Base-by-base conservation (phyloP, 2,888 invertebrate species). In the Eulithis prunata region DNA sequence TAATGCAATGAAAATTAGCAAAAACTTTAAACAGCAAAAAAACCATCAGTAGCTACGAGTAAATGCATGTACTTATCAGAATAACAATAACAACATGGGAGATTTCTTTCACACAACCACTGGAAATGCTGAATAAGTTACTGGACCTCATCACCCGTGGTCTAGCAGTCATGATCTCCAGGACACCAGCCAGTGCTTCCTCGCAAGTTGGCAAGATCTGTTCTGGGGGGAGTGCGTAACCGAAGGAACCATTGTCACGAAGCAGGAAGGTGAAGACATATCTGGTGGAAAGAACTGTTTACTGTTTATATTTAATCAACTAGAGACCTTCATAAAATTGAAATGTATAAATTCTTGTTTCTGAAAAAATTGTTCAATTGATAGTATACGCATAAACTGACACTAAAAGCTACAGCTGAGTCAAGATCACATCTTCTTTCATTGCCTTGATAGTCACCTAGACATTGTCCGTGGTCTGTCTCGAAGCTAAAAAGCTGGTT, bases 191-290 rank as follows among this genome's bases (percentile, higher is more conserved):
- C 65, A 95, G 74, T 0, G 94, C 89, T 80, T 96, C 96, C 52
- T 92, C 78, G 57, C 94, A 94, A 7, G 94, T 94, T 11, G 95
- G 94, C 5, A 94, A 76, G 64, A 97, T 97, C 76, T 95, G 94
- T 0, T 89, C 82, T 0, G 95, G 81, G 0, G 97, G 97, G 0
- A 97, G 87, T 0, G 96, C 82, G 78, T 96, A 96, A 0, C 97
- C 97, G 77, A 94, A 94, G 0, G 84, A 78, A 0, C 96, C 96
- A 3, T 86, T 93, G 78, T 97, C 97, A 1, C 96, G 90, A 0
- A 96, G 85, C 0, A 83, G 72, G 13, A 91, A 81, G 0, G 87
- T 82, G 70, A 83, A 81, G 0, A 87, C 90, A 58, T 85, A 88
- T 49, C 91, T 91, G 75, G 0, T 10, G 21, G 21, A 49, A 21